Evolutionary conservation across 2,888 invertebrate genomes (phyloP).

Genomic region (Ectemnius lituratus): DNA sequence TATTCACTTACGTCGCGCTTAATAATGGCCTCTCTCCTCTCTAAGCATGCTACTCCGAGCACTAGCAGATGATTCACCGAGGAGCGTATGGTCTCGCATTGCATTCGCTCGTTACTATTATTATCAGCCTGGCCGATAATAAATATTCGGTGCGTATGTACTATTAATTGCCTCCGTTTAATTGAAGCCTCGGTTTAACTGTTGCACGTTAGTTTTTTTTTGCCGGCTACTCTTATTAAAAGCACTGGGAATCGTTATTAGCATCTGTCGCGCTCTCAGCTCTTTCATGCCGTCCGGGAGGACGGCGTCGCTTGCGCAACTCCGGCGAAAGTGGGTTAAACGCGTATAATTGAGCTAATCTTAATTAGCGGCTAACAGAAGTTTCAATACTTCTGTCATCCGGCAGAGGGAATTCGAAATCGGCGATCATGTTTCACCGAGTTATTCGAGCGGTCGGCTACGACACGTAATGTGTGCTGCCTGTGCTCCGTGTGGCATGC

Average conservation of each 20-base stretch:
- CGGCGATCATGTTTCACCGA: neutral
- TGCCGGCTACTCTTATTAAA: slow-evolving; percentile 39
- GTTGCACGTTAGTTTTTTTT: slow-evolving; percentile 33
- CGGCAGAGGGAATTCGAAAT: slow-evolving; percentile 5
- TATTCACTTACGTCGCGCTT: slow-evolving; percentile 51
- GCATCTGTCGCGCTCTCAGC: slow-evolving; percentile 42
- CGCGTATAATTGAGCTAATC: slow-evolving; percentile 49
- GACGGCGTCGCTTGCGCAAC: slow-evolving; percentile 41
- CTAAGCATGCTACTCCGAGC: slow-evolving; percentile 21
- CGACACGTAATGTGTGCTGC: neutral
- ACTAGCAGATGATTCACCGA: slow-evolving; percentile 50
- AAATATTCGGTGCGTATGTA: slow-evolving; percentile 32
- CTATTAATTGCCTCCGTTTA: slow-evolving; percentile 40
- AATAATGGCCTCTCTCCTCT: slow-evolving; percentile 33
- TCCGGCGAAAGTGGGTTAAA: slow-evolving; percentile 51
- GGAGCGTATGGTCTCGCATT: neutral
- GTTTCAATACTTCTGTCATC: slow-evolving; percentile 28
- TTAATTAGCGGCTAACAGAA: slow-evolving; percentile 42
- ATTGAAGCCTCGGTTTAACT: neutral
- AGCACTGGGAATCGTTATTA: slow-evolving; percentile 50
- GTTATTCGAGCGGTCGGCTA: neutral
- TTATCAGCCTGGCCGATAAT: slow-evolving; percentile 21
- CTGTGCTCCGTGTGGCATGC: too few relatives aligned
- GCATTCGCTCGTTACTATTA: slow-evolving; percentile 31
- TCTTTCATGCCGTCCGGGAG: neutral